Percentiles rank a stretch among this genome's conserved stretches.
Evolutionary conservation across 1,140 invertebrate genomes (phyloP).

Genomic region (Bilobella aurantiaca): DNA sequence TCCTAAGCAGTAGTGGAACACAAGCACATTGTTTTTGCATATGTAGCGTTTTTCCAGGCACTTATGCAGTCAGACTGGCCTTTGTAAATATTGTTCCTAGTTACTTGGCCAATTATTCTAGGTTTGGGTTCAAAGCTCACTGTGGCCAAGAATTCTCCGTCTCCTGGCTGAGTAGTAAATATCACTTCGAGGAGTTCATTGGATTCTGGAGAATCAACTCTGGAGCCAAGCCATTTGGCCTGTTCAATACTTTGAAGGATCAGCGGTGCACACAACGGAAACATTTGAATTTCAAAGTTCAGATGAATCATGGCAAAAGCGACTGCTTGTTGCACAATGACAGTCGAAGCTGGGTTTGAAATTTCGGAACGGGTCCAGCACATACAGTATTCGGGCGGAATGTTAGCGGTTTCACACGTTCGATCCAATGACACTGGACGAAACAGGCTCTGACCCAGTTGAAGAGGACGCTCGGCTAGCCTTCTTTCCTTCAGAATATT

Average conservation of each 20-base stretch:
- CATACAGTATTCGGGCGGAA: background rate
- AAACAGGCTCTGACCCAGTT: background rate
- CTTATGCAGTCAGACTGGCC: background rate
- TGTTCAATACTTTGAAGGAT: background rate
- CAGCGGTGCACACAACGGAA: background rate
- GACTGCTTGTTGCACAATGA: background rate
- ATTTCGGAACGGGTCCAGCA: background rate
- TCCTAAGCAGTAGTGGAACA: too few species aligned
- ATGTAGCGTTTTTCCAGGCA: background rate
- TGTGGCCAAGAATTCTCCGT: background rate
- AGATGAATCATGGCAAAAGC: background rate
- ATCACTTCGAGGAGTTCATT: background rate
- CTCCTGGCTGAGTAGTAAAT: background rate
- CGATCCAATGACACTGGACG: background rate
- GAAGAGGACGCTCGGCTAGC: background rate
- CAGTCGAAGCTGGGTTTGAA: background rate
- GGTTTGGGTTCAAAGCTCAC: background rate
- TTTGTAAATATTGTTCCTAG: background rate
- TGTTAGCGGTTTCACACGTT: background rate
- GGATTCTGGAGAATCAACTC: background rate
- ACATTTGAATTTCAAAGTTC: background rate
- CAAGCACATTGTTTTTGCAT: background rate
- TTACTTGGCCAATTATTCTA: background rate
- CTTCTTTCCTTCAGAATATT: background rate
- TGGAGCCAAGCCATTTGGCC: background rate